These are phyloP conservation scores for Acanthosoma haemorrhoidale DNA, from an alignment of 2,888 invertebrate genomes.

Conservation along the genomic window DNA sequence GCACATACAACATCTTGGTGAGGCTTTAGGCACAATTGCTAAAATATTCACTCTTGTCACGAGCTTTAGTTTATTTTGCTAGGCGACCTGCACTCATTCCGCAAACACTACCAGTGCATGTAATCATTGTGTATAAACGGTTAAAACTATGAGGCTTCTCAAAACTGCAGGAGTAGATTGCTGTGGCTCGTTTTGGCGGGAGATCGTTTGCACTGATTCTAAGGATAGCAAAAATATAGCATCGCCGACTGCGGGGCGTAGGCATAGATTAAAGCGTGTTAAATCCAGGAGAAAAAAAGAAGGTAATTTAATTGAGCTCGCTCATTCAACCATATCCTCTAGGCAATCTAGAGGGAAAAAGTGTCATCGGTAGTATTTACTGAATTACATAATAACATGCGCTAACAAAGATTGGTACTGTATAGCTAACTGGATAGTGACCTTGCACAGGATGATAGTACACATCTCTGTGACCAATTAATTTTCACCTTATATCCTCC, in stretches of 20 bases:
- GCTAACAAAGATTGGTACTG: not conserved
- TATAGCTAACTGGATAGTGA: not conserved
- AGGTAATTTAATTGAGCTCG: slow-evolving; percentile 21
- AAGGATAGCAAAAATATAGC: not conserved
- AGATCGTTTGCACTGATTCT: not conserved
- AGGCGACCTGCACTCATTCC: not conserved
- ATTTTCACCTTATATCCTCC: slow-evolving; percentile 33
- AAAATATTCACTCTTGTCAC: not conserved
- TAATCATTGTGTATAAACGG: not conserved
- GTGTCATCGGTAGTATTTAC: not conserved
- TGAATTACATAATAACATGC: not conserved
- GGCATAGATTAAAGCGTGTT: slow-evolving; percentile 27
- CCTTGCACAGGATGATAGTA: slow-evolving; percentile 21
- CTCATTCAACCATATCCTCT: slow-evolving; percentile 1
- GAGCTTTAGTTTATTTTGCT: not conserved
- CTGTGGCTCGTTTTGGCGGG: not conserved
- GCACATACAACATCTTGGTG: slow-evolving; percentile 16
- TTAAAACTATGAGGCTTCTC: slow-evolving; percentile 8
- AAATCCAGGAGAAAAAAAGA: slow-evolving; percentile 27
- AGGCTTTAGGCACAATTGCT: not conserved
- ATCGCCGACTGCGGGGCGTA: slow-evolving; percentile 15
- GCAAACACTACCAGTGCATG: not conserved
- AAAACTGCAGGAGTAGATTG: not conserved
- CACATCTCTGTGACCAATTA: slow-evolving; percentile 32
- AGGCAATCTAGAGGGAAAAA: not conserved